Evolutionary conservation across 2,113 vertebrate species (phyloP).

Genomic region (Furnarius figulus): DNA sequence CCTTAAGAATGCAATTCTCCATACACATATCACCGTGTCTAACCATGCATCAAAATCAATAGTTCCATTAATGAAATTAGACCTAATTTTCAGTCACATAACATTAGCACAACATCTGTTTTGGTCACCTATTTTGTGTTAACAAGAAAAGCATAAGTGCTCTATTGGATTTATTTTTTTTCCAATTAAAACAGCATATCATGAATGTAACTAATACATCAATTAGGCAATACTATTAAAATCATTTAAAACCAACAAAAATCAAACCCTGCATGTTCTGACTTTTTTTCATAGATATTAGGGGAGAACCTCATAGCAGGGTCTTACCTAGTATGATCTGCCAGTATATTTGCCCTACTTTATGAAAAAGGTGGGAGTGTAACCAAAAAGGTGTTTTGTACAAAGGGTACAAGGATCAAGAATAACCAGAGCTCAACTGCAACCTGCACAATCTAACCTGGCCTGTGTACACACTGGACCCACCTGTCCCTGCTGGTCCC

Average conservation of each 20-base stretch:
- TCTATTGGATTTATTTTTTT: neutral
- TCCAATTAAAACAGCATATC: slow-evolving; percentile 59
- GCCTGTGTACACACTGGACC: neutral
- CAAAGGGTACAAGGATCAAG: neutral
- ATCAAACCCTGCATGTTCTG: neutral
- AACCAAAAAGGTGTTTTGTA: neutral
- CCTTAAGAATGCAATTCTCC: neutral
- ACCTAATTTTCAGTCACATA: slow-evolving; percentile 15
- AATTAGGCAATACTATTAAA: slow-evolving; percentile 34
- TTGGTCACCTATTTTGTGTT: slow-evolving; percentile 11
- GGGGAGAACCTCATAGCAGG: neutral
- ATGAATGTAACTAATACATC: slow-evolving; percentile 43
- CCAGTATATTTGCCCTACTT: neutral
- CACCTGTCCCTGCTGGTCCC: neutral
- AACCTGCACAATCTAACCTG: neutral
- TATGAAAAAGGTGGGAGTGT: neutral
- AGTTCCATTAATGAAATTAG: slow-evolving; percentile 1
- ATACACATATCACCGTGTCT: neutral
- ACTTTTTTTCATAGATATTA: neutral
- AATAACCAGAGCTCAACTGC: neutral
- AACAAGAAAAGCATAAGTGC: slow-evolving; percentile 26
- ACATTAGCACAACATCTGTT: slow-evolving; percentile 37
- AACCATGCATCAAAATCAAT: neutral
- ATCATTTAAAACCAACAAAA: slow-evolving; percentile 54
- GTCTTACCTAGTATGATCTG: neutral